These are phyloP conservation scores for Apostichopus californicus DNA, from an alignment of 35 echinoderm and acorn worm genomes.

Conservation along the genomic window DNA sequence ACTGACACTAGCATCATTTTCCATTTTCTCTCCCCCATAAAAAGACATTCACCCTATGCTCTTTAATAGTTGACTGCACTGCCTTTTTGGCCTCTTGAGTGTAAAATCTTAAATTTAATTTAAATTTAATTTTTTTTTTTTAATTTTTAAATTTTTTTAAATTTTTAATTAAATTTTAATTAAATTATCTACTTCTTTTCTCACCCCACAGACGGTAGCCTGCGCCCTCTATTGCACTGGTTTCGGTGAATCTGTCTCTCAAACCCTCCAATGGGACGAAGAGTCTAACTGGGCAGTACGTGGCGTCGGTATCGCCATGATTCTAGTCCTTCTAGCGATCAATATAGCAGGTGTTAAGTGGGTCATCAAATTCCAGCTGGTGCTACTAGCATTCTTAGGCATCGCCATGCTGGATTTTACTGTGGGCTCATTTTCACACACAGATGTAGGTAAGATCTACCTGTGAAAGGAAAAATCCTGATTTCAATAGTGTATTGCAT, in stretches of 20 bases:
- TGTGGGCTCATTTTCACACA: constrained; percentile 94
- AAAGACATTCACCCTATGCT: too few species aligned
- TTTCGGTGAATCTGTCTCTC: constrained; percentile 93
- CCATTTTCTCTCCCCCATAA: too few species aligned
- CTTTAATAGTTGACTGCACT: too few species aligned
- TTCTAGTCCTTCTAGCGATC: constrained; percentile 87
- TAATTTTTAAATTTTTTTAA: too few species aligned
- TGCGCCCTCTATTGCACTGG: constrained; percentile 98
- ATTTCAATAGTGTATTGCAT: too few species aligned
- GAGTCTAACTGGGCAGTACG: constrained; percentile 86
- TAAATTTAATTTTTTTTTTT: too few species aligned
- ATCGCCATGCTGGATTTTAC: constrained; percentile 95
- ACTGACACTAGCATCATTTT: too few species aligned
- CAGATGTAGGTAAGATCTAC: constrained; percentile 67
- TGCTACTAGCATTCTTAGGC: constrained; percentile 87
- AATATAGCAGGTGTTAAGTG: constrained; percentile 98
- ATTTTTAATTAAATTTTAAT: too few species aligned
- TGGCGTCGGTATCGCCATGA: constrained; percentile 90
- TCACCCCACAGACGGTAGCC: constrained; percentile 82
- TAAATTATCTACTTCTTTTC: too few species aligned
- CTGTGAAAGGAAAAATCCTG: too few species aligned
- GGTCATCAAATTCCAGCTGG: constrained; percentile 97
- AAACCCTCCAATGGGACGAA: constrained; percentile 82
- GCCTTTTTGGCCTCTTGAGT: too few species aligned
- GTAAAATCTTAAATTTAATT: too few species aligned